A percentile compares a stretch with the other conserved stretches of the same genome.
Evolutionary conservation across 2,797 vertebrate genomes (phyloP).

Genomic region (Crypturellus tataupa): DNA sequence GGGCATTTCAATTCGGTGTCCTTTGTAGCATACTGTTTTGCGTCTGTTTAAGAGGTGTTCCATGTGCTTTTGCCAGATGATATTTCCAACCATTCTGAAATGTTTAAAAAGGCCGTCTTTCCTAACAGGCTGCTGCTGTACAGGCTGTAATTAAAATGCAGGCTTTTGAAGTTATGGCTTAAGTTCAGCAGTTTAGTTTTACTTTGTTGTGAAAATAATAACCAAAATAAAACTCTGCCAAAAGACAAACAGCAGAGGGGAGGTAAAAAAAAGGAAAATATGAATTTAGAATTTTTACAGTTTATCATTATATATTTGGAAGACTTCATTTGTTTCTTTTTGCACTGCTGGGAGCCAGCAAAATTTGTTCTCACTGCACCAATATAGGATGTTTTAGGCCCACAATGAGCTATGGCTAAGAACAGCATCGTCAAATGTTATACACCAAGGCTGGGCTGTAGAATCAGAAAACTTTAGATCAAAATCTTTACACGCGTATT

Average conservation of each 20-base stretch:
- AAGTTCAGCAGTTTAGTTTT: conserved; percentile 56
- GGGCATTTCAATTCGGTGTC: conserved; percentile 9
- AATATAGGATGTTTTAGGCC: background rate
- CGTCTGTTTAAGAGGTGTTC: conserved; percentile 53
- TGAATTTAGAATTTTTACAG: background rate
- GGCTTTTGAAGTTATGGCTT: conserved; percentile 32
- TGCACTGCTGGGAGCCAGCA: background rate
- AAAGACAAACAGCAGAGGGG: background rate
- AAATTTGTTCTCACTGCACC: background rate
- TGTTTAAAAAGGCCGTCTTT: conserved; percentile 54
- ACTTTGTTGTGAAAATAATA: conserved; percentile 14
- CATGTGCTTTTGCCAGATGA: conserved; percentile 54
- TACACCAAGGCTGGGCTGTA: background rate
- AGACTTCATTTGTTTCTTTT: background rate
- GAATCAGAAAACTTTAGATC: background rate
- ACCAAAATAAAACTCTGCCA: background rate
- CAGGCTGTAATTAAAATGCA: conserved; percentile 42
- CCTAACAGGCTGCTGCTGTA: conserved; percentile 42
- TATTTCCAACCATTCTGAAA: conserved; percentile 62
- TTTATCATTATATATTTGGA: background rate
- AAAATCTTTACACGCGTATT: conserved; percentile 20
- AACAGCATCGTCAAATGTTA: background rate
- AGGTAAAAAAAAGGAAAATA: background rate
- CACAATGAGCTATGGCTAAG: background rate
- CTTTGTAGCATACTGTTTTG: conserved; percentile 17